phyloP scores from a whole-genome alignment of 2,888 invertebrate genomes.

The Cantharis lateralis region DNA sequence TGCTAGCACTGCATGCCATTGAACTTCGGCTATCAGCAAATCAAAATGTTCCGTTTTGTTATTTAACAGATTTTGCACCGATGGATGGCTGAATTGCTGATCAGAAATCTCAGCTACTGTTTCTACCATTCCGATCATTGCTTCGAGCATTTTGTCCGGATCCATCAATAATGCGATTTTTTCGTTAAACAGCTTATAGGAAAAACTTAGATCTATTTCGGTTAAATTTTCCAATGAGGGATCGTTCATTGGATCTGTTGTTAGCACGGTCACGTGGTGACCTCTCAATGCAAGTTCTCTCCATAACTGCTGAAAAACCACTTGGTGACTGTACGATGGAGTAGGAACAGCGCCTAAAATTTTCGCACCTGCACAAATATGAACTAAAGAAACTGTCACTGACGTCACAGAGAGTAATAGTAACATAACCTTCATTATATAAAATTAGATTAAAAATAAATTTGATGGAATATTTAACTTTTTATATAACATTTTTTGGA shows the following conservation, averaged over 20 bases:
- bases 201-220: conserved; percentile 51
- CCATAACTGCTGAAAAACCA: conserved; percentile 55
- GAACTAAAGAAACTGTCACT: not conserved
- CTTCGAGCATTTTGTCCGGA: not conserved
- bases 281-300: conserved; percentile 55
- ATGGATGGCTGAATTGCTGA: conserved; percentile 33
- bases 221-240: conserved; percentile 48
- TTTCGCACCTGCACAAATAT: not conserved
- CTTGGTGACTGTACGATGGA: conserved; percentile 59
- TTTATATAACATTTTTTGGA: not conserved
- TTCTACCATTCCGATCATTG: not conserved
- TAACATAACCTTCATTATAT: not conserved
- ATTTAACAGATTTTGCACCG: conserved; percentile 45
- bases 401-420: not conserved
- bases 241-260: conserved; percentile 54
- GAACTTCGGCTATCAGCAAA: conserved; percentile 47
- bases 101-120: not conserved
- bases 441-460: not conserved
- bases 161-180: not conserved
- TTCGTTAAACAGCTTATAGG: conserved; percentile 39
- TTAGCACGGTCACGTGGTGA: conserved; percentile 57
- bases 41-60: conserved; percentile 45
- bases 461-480: not conserved
- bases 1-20: conserved; percentile 41
- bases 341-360: conserved; percentile 55